phyloP scores from a whole-genome alignment of 2,113 vertebrate species.

The Salvelinus alpinus region DNA sequence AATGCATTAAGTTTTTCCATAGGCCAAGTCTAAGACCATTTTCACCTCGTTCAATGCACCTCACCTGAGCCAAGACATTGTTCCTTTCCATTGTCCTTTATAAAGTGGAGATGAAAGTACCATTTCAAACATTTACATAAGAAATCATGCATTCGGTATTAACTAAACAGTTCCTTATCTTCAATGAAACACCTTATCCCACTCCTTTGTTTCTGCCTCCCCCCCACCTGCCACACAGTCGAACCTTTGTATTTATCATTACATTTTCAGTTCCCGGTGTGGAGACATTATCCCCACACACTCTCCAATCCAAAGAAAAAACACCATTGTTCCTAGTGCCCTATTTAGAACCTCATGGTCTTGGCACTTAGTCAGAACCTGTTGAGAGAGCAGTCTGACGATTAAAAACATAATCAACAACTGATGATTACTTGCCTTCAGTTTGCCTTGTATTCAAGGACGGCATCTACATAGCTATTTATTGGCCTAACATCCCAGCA shows the following conservation, averaged over 20 bases:
- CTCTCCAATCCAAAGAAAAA: constrained; percentile 40
- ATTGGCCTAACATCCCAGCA: neutral
- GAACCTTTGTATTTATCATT: constrained; percentile 34
- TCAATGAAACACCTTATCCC: constrained; percentile 57
- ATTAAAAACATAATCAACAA: neutral
- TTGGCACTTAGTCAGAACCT: constrained; percentile 27
- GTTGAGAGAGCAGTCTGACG: neutral
- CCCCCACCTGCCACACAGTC: constrained; percentile 35
- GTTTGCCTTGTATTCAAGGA: neutral
- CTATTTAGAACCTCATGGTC: constrained; percentile 36
- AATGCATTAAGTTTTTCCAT: constrained; percentile 1
- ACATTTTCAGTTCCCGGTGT: constrained; percentile 33
- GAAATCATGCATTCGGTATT: constrained; percentile 30
- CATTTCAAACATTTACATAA: constrained; percentile 27
- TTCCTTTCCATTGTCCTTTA: constrained; percentile 8
- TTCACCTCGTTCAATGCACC: neutral
- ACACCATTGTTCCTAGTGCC: constrained; percentile 41
- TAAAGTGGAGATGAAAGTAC: constrained; percentile 9
- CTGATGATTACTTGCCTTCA: neutral
- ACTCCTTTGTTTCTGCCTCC: constrained; percentile 38
- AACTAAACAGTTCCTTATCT: constrained; percentile 56
- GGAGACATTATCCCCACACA: constrained; percentile 46
- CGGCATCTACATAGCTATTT: neutral
- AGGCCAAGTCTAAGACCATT: neutral
- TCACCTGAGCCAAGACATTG: constrained; percentile 10